phyloP scores from a whole-genome alignment of 2,888 invertebrate species.

The Bellardia pandia region DNA sequence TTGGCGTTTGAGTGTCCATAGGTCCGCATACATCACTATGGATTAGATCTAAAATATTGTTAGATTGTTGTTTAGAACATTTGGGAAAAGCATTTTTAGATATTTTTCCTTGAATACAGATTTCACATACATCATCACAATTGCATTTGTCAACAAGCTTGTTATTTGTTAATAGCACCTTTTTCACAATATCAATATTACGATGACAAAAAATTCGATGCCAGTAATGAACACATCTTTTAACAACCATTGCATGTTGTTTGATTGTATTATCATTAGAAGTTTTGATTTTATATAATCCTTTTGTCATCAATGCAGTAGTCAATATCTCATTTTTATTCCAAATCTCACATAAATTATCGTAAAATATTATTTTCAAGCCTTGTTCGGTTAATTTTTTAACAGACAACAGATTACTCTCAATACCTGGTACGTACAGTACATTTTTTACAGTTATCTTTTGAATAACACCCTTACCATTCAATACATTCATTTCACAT shows the following conservation, averaged over 20 bases:
- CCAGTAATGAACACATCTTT: constrained; percentile 1
- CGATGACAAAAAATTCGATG: constrained; percentile 23
- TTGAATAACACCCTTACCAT: too few species aligned
- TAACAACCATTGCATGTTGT: not conserved
- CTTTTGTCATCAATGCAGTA: not conserved
- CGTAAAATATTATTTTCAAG: not conserved
- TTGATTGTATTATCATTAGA: not conserved
- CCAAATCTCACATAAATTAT: not conserved
- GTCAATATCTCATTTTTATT: not conserved
- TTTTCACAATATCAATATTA: not conserved
- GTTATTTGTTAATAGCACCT: too few species aligned
- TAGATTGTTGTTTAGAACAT: too few species aligned
- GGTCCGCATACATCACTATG: not conserved
- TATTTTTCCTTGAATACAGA: not conserved
- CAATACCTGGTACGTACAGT: too few species aligned
- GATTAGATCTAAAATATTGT: not conserved
- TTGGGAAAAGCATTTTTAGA: too few species aligned
- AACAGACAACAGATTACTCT: too few species aligned
- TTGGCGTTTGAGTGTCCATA: not conserved
- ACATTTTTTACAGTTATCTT: not conserved
- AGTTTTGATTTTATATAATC: not conserved
- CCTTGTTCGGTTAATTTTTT: not conserved
- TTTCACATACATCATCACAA: constrained; percentile 11
- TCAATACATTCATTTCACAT: constrained; percentile 1
- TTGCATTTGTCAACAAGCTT: not conserved